Evolutionary conservation across 2,888 invertebrate species (phyloP).

Genomic region (Willowsia nigromaculata): DNA sequence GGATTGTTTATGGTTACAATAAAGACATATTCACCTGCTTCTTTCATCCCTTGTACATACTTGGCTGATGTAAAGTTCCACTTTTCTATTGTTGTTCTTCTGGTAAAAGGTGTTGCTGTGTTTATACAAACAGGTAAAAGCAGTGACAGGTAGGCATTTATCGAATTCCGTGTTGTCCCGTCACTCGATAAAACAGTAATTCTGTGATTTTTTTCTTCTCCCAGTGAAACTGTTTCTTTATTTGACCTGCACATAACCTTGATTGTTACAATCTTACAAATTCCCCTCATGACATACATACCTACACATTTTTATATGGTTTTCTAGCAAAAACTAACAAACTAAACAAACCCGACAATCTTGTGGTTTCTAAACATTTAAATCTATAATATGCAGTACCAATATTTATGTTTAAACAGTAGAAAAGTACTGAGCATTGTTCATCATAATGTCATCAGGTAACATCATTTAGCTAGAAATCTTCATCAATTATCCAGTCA

Average conservation of each 20-base stretch:
- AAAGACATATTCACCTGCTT: constrained; percentile 23
- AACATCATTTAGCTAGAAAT: not conserved
- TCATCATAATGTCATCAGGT: constrained; percentile 32
- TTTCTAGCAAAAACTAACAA: too few species aligned
- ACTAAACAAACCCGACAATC: too few species aligned
- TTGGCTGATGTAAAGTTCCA: not conserved
- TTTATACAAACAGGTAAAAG: constrained; percentile 2
- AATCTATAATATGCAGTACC: too few species aligned
- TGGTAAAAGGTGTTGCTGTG: not conserved
- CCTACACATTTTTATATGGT: not conserved
- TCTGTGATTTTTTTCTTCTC: not conserved
- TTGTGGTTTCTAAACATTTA: too few species aligned
- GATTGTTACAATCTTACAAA: not conserved
- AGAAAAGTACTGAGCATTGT: too few species aligned
- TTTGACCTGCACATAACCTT: constrained; percentile 6
- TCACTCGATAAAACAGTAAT: not conserved
- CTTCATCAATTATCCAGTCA: constrained; percentile 35
- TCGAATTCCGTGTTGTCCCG: not conserved
- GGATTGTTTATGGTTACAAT: not conserved
- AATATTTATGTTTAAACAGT: too few species aligned
- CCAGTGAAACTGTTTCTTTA: not conserved
- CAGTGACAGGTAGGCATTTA: not conserved
- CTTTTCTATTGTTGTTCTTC: not conserved
- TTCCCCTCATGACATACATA: not conserved
- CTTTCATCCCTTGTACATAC: not conserved